phyloP scores from a whole-genome alignment of 2,797 vertebrate species.

The Cossypha niveicapilla region DNA sequence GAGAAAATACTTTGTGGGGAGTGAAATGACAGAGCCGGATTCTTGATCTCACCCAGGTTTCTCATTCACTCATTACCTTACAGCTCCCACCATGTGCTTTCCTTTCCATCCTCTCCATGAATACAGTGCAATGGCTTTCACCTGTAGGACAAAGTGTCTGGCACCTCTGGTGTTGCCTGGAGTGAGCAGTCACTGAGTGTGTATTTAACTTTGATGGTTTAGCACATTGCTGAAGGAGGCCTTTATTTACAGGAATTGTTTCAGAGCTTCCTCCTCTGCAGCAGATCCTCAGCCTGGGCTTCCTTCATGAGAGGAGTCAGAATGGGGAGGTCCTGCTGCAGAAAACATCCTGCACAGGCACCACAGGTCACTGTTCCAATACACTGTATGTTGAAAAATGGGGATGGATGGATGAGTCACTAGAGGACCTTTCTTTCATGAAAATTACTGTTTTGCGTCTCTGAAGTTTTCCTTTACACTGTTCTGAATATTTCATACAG shows the following conservation, averaged over 20 bases:
- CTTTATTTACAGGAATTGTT: not conserved
- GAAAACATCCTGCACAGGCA: not conserved
- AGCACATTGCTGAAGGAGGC: not conserved
- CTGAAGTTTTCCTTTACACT: not conserved
- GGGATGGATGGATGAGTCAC: not conserved
- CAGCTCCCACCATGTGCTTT: not conserved
- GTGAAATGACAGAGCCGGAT: conserved; percentile 39
- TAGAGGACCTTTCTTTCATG: not conserved
- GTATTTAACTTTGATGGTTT: not conserved
- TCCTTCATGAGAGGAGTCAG: not conserved
- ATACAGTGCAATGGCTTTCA: not conserved
- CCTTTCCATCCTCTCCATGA: not conserved
- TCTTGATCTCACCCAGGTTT: conserved; percentile 26
- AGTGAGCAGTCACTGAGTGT: not conserved
- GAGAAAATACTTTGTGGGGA: conserved; percentile 27
- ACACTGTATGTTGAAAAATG: not conserved
- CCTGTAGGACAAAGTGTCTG: not conserved
- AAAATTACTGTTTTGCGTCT: not conserved
- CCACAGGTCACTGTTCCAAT: not conserved
- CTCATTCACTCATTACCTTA: conserved; percentile 15
- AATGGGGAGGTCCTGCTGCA: not conserved
- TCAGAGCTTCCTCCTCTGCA: not conserved
- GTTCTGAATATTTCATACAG: not conserved
- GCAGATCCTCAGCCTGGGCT: not conserved
- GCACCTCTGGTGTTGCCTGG: not conserved